Conservation (phyloP, 2,797 vertebrate genomes). For the Takifugu ocellatus region DNA sequence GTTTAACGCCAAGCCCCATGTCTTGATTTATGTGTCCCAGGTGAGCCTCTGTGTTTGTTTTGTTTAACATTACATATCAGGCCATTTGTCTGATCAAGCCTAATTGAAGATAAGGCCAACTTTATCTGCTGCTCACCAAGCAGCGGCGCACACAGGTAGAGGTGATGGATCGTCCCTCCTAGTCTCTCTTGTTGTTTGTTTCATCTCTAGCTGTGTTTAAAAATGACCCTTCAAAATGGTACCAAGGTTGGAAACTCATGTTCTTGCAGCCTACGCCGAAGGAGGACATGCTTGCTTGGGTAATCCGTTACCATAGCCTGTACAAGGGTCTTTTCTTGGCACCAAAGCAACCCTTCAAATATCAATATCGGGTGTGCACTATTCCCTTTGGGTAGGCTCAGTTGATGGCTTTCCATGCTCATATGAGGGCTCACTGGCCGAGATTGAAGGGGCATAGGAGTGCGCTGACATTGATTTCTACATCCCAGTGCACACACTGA, state of each 20-base stretch:
- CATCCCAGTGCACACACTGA: slow-evolving; percentile 62
- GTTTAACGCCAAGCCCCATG: slow-evolving; percentile 13
- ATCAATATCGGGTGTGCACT: slow-evolving; percentile 63
- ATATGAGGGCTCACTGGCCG: slow-evolving; percentile 63
- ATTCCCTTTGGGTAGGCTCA: slow-evolving; percentile 64
- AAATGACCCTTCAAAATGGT: slow-evolving; percentile 75
- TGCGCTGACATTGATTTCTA: slow-evolving; percentile 75
- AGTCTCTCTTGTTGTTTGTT: slow-evolving; percentile 64
- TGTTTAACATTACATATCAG: slow-evolving; percentile 42
- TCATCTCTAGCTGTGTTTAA: slow-evolving; percentile 69
- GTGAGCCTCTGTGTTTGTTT: slow-evolving; percentile 20
- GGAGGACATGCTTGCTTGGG: slow-evolving; percentile 64
- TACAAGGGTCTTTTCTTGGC: slow-evolving; percentile 54
- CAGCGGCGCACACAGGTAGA: slow-evolving; percentile 46
- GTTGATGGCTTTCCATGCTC: slow-evolving; percentile 60
- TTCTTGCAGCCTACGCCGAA: slow-evolving; percentile 45
- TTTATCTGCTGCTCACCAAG: slow-evolving; percentile 53
- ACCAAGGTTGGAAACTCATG: slow-evolving; percentile 63
- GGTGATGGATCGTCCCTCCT: slow-evolving; percentile 65
- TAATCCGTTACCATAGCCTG: slow-evolving; percentile 67
- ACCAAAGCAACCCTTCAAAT: slow-evolving; percentile 61
- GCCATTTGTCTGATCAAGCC: slow-evolving; percentile 38
- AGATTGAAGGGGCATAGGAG: slow-evolving; percentile 59
- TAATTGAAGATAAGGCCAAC: slow-evolving; percentile 60
- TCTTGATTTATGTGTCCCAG: slow-evolving; percentile 7